phyloP scores from a whole-genome alignment of 2,888 invertebrate species.

The Hypomecis atomaria region DNA sequence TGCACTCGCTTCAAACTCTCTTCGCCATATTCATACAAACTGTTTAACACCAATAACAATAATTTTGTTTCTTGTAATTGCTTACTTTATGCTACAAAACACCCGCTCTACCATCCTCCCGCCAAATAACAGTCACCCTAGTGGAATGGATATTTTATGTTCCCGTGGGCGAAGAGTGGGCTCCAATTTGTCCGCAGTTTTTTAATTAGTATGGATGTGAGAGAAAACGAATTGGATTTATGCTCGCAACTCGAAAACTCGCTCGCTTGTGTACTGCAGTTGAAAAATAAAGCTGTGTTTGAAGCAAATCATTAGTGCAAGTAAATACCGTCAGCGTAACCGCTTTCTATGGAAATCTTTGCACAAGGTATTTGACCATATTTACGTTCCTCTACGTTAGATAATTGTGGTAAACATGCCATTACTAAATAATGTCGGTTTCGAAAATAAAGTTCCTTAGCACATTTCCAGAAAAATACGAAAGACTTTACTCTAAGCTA shows the following conservation, averaged over 20 bases:
- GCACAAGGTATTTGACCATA: too few species aligned
- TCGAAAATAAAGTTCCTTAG: too few species aligned
- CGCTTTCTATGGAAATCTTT: background rate
- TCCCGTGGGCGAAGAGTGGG: slow-evolving; percentile 78
- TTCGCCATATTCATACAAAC: too few species aligned
- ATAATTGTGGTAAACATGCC: too few species aligned
- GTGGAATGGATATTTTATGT: slow-evolving; percentile 80
- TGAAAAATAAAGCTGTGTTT: slow-evolving; percentile 12
- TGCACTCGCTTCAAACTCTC: too few species aligned
- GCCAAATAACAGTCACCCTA: slow-evolving; percentile 16
- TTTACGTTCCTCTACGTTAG: too few species aligned
- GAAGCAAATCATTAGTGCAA: slow-evolving; percentile 16
- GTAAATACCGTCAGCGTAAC: background rate
- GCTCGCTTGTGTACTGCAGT: slow-evolving; percentile 27
- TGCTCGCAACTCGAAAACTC: slow-evolving; percentile 60
- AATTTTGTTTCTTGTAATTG: background rate
- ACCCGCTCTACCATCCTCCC: background rate
- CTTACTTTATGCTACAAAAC: background rate
- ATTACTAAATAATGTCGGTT: too few species aligned
- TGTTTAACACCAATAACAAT: too few species aligned
- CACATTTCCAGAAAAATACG: too few species aligned
- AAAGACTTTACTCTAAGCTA: too few species aligned
- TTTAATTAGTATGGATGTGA: slow-evolving; percentile 81
- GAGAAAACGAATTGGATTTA: slow-evolving; percentile 77
- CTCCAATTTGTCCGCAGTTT: slow-evolving; percentile 82